Base-by-base conservation (phyloP, 2,797 vertebrate species). In the Aldrovandia affinis region DNA sequence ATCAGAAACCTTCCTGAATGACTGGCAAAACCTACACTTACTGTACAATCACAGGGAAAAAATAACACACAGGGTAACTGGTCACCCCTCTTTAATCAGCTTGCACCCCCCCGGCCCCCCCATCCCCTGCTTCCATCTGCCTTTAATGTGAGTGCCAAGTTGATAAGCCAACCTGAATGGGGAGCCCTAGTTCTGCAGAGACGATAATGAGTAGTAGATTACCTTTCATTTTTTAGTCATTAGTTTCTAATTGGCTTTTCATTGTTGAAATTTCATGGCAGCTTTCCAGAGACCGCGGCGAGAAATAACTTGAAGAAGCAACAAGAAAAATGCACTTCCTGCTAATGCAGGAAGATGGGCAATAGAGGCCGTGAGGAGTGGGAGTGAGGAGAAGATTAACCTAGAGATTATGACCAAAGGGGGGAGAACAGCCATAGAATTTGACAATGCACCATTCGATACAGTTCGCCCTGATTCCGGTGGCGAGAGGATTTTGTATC, bases 221-320 rank as follows among this genome's bases (percentile, higher is more conserved):
- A 57, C 61, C 28, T 82, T 77, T 25, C 18, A 81, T 81, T 81
- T 81, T 80, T 61, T n/a, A 65, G 61, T 68, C 81, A 47, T n/a
- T 28, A 20, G 81, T 80, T 70, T 82, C 61, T 68, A 65, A 81
- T 81, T 36, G 55, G 57, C 39, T 82, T 82, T 77, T 68, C 61
- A 44, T 68, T 55, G 57, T 39, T 12, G 22, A 50, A 25, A 81
- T 65, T 81, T 81, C 59, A 81, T 12, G n/a, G 39, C 28, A 22
- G 61, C 61, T 68, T 47, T 82, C 20, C 61, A 33, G 28, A 50
- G 63, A 63, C n/a, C 36, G 18, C 44, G 15, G 18, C 39, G 44
- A 75, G 70, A 75, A 42, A 75, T 44, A 15, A 39, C 70, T 42
- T 25, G 70, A 75, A 75, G 70, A 75, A 36, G 20, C 42, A 39